Conservation (phyloP, 2,797 vertebrate genomes). For the Scyliorhinus canicula region DNA sequence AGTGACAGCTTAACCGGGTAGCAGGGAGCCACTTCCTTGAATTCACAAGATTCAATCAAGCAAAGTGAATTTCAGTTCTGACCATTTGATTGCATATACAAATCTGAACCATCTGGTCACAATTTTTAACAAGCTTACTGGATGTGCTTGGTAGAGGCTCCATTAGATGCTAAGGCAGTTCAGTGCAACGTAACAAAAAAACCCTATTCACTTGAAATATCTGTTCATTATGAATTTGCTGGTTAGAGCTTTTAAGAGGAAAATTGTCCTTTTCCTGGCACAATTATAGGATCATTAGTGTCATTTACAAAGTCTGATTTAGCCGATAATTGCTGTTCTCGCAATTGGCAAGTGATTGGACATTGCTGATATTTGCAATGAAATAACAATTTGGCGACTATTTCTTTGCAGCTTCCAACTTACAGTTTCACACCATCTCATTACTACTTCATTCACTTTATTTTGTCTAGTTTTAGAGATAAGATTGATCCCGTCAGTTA, state of each 20-base stretch:
- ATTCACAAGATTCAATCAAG: constrained; percentile 25
- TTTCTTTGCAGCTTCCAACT: neutral
- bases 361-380: neutral
- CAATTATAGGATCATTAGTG: neutral
- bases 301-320: constrained; percentile 15
- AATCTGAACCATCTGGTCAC: constrained; percentile 24
- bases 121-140: neutral
- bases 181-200: neutral
- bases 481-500: neutral
- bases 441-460: neutral
- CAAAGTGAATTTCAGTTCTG: constrained; percentile 19
- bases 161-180: neutral
- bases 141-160: neutral
- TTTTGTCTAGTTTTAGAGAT: neutral
- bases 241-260: neutral
- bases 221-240: constrained; percentile 7
- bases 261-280: neutral
- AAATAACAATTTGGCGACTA: neutral
- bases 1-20: neutral
- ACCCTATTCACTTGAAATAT: neutral
- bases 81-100: constrained; percentile 25
- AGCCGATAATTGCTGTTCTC: neutral
- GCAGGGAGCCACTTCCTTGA: neutral
- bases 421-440: neutral
- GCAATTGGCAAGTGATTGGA: neutral